phyloP scores from a whole-genome alignment of 2,888 invertebrate genomes.

The Mythimna lalbum region DNA sequence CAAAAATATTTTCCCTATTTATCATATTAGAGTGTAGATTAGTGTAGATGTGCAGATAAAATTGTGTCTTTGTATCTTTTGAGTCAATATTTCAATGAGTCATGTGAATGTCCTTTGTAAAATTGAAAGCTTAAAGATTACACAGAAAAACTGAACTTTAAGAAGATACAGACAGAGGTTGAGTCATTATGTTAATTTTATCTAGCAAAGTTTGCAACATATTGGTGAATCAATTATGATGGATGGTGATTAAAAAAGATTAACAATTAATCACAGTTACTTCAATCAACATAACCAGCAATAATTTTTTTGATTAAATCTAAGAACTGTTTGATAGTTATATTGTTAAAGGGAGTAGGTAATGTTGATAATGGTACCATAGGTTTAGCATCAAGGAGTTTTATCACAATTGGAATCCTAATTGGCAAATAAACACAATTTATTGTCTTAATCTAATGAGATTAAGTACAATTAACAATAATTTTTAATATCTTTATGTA shows the following conservation, averaged over 20 bases:
- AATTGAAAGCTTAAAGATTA: conserved; percentile 13
- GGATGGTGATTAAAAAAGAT: conserved; percentile 8
- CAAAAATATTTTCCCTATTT: too few relatives aligned
- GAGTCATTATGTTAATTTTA: conserved; percentile 13
- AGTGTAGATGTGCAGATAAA: too few relatives aligned
- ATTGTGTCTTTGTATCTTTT: neutral
- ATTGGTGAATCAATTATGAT: conserved; percentile 3
- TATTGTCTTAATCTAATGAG: neutral
- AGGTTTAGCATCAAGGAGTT: neutral
- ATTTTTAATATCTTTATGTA: too few relatives aligned
- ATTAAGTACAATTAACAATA: too few relatives aligned
- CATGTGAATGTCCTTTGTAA: conserved; percentile 9
- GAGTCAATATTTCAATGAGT: conserved; percentile 1
- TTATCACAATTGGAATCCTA: neutral
- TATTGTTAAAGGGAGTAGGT: neutral
- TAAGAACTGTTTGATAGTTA: neutral
- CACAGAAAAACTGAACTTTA: conserved; percentile 7
- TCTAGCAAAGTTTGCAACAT: conserved; percentile 22
- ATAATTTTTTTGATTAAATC: neutral
- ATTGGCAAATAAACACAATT: neutral
- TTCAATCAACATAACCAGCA: neutral
- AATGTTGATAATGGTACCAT: neutral
- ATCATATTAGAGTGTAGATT: too few relatives aligned
- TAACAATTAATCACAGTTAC: conserved; percentile 14
- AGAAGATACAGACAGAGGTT: conserved; percentile 1